Base-by-base conservation (phyloP, 1,140 invertebrate genomes). In the Mercenaria mercenaria region DNA sequence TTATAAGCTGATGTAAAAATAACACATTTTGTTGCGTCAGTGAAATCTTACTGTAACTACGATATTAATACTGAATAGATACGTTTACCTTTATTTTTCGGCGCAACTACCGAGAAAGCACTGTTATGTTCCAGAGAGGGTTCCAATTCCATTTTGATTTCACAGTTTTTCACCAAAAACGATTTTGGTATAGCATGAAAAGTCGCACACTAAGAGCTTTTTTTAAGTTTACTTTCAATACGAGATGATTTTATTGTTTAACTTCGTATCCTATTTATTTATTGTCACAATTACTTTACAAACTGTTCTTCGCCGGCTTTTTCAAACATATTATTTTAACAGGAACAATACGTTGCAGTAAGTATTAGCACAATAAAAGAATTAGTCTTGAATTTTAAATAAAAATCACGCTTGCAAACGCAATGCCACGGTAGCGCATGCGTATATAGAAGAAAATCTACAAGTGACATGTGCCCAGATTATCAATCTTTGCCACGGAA, bases 151-250 rank as follows among this genome's bases (percentile, higher is more conserved):
- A 67, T 43, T 32, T 39, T n/a, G 37, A 32, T 23, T 3, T 79
- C 26, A 37, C 43, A 20, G 41, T 84, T 47, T 84, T 72, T 84
- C 26, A 84, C 67, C 47, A 84, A n/a, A 56, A 84, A 84, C 3
- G 82, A 84, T 67, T 84, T 84, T 84, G 82, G 82, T 64, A 84
- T 84, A 69, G 37, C 59, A 82, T 43, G 23, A 10, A 50, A 77
- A 47, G 4, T 50, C 3, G 39, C 3, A 67, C 6, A 67, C 13
- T 61, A 10, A 67, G n/a, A 32, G 4, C 8, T 23, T 6, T 29
- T 32, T 67, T 67, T 18, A 29, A 4, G 6, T 34, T 67, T 8
- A n/a, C n/a, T n/a, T n/a, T 29, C 32, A 67, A 29, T 32, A 32
- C 3, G 8, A 32, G 10, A 6, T 29, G 2, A 67, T 67, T 67